Base-by-base conservation (phyloP, 1,140 invertebrate genomes). In the Pemphigus obesinymphae region DNA sequence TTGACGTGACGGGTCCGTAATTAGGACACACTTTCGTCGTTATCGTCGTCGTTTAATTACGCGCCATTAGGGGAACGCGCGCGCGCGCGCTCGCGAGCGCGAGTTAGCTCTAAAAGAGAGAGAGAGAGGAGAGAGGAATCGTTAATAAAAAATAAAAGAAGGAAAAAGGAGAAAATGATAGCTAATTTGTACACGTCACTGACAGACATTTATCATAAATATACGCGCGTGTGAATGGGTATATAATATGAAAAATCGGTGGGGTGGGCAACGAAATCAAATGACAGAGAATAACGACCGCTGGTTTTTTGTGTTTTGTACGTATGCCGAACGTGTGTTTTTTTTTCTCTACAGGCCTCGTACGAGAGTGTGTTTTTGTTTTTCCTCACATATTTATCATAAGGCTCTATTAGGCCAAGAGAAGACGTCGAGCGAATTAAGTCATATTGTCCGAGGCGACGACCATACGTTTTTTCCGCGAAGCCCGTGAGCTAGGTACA, bases 91-190 rank as follows among this genome's bases (percentile, higher is more conserved):
- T 58, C 11, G 10, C 15, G 53, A 20, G 26, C 13, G 55, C n/a
- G n/a, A n/a, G n/a, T n/a, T n/a, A n/a, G n/a, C n/a, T n/a, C n/a
- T n/a, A n/a, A 58, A 10, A 29, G 5, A 13, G 58, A 17, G 58
- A 2, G 58, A 61, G 4, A 7, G 55, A 31, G 26, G 55, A 78
- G 75, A 26, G 53, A 43, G 75, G 37, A 78, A 76, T 55, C 73
- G 31, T 76, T 58, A 17, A n/a, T n/a, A n/a, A n/a, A 75, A 48
- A 55, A 73, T 96, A 50, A 73, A 63, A 29, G 37, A 40, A 55
- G 0, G 55, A 76, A 34, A 61, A 13, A 2, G 8, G 26, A 63
- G 76, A 80, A 80, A 80, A 80, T 63, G 76, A 80, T 80, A 80
- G 76, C 76, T 63, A 80, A 80, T 80, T 80, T 80, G 76, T 80